These are phyloP conservation scores for Notothenia rossii DNA, from an alignment of 2,113 vertebrate genomes.

Conservation along the genomic window DNA sequence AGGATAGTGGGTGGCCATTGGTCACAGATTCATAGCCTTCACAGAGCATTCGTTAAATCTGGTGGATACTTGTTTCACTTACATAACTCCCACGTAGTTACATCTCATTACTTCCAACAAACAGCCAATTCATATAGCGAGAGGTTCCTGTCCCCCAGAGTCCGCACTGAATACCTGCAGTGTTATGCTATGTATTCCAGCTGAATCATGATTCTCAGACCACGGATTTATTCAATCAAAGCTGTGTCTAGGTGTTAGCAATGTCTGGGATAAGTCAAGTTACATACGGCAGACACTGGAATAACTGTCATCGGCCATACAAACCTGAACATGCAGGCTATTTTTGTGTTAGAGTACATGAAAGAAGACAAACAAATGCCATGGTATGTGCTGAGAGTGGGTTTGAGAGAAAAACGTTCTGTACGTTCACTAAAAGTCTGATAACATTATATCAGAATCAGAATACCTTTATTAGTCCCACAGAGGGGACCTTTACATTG, in stretches of 20 bases:
- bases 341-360: not conserved
- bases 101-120: conserved; percentile 81
- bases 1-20: conserved; percentile 76
- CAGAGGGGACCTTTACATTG: too few species aligned
- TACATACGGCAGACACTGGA: conserved; percentile 27
- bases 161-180: conserved; percentile 74
- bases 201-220: conserved; percentile 75
- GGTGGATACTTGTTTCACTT: conserved; percentile 77
- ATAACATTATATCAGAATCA: not conserved
- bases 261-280: conserved; percentile 37
- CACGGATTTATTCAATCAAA: conserved; percentile 52
- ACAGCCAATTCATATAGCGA: conserved; percentile 73
- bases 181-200: conserved; percentile 72
- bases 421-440: not conserved
- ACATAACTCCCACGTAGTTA: conserved; percentile 82
- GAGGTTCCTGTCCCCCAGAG: conserved; percentile 71
- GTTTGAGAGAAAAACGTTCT: not conserved
- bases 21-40: conserved; percentile 59
- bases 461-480: too few species aligned
- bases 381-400: not conserved
- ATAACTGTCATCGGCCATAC: conserved; percentile 1
- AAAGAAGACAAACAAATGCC: not conserved
- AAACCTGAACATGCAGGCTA: not conserved
- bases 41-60: conserved; percentile 75
- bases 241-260: conserved; percentile 41